Conservation (phyloP, 2,797 vertebrate genomes). For the Chaetodon trifasciatus region DNA sequence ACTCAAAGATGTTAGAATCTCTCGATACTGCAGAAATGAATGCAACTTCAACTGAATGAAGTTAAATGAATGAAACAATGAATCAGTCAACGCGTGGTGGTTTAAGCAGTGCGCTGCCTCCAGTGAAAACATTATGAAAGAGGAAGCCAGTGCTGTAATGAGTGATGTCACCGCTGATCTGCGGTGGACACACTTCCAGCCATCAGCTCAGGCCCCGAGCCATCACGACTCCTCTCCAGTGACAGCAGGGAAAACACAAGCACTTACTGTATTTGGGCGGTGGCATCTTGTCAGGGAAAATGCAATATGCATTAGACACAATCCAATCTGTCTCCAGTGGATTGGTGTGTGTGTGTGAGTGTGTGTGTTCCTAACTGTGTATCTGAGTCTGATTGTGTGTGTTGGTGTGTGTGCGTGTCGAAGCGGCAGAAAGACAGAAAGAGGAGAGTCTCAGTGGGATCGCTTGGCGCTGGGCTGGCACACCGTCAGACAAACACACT, state of each 20-base stretch:
- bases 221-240: constrained; percentile 54
- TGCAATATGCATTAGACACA: constrained; percentile 84
- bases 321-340: constrained; percentile 81
- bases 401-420: constrained; percentile 4
- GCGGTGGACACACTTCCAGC: constrained; percentile 59
- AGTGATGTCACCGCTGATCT: constrained; percentile 53
- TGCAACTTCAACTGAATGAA: neutral
- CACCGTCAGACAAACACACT: constrained; percentile 76
- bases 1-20: neutral
- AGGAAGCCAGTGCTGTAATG: constrained; percentile 20
- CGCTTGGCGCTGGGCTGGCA: constrained; percentile 67
- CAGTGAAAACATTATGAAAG: constrained; percentile 23
- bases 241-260: constrained; percentile 75
- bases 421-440: constrained; percentile 67
- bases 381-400: constrained; percentile 7
- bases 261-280: constrained; percentile 80
- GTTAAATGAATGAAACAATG: neutral
- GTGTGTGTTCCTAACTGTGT: constrained; percentile 28
- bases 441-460: constrained; percentile 78
- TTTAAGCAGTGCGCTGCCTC: neutral
- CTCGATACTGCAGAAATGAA: neutral
- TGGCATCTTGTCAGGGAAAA: constrained; percentile 79
- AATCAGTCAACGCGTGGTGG: neutral
- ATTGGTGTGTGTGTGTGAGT: constrained; percentile 34
- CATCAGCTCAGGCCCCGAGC: constrained; percentile 60